Evolutionary conservation across 2,113 vertebrate genomes (phyloP).

Genomic region (Alligator mississippiensis): DNA sequence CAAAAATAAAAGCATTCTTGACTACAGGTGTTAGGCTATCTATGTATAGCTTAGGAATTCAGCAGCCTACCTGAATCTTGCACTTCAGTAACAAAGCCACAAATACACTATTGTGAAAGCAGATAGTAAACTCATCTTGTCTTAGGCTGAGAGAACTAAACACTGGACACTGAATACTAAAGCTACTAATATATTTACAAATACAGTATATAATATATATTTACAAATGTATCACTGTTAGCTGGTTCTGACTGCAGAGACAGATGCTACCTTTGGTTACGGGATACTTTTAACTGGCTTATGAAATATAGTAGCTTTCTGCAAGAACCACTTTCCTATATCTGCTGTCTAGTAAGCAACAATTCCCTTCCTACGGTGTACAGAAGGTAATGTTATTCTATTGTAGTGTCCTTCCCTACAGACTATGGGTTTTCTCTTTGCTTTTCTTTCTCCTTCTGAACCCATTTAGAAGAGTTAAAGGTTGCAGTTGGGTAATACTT

Average conservation of each 20-base stretch:
- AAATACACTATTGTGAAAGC: background rate
- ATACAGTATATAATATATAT: background rate
- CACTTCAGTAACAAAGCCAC: background rate
- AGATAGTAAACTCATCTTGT: background rate
- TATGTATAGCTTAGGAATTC: no score
- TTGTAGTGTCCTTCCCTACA: no score
- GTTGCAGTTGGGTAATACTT: background rate
- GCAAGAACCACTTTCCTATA: background rate
- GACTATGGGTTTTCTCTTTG: background rate
- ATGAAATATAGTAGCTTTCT: background rate
- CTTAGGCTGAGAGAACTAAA: background rate
- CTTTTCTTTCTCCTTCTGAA: background rate
- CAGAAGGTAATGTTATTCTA: no score
- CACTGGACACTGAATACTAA: background rate
- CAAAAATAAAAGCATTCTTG: no score
- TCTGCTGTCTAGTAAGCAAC: background rate
- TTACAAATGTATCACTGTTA: background rate
- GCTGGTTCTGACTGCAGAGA: background rate
- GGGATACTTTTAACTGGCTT: background rate
- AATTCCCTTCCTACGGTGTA: no score
- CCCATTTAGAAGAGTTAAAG: background rate
- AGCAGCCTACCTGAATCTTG: no score
- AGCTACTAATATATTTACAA: background rate
- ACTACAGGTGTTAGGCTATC: no score
- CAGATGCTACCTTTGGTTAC: background rate